These are phyloP conservation scores for Haliclystus octoradiatus DNA, from an alignment of 30 jellyfish, hydroid and myxozoan genomes.

Conservation along the genomic window DNA sequence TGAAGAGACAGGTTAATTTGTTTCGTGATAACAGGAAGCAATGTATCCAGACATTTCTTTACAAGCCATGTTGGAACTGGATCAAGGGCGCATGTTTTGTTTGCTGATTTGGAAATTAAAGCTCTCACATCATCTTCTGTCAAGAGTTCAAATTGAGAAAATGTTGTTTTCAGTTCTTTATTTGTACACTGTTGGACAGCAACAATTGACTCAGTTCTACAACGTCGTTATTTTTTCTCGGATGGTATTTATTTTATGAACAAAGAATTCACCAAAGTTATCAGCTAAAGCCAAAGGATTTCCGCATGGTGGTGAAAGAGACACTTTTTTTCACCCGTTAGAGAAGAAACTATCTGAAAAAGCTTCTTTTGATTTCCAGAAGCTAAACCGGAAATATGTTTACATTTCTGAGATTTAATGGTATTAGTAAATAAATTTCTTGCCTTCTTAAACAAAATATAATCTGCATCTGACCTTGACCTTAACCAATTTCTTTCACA, in stretches of 20 bases:
- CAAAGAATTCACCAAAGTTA: slow-evolving; percentile 22
- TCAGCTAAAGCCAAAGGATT: slow-evolving; percentile 16
- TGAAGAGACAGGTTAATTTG: slow-evolving; percentile 31
- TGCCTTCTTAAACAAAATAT: too few relatives aligned
- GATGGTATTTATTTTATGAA: slow-evolving; percentile 8
- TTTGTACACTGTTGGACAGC: slow-evolving; percentile 12
- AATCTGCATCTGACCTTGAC: slow-evolving; percentile 15
- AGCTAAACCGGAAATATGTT: slow-evolving; percentile 16
- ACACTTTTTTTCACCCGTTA: slow-evolving; percentile 21
- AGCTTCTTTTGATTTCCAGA: slow-evolving; percentile 35
- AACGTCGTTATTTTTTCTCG: slow-evolving; percentile 19
- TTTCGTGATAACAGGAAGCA: slow-evolving; percentile 35
- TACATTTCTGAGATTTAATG: slow-evolving; percentile 15
- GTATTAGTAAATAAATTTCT: too few relatives aligned
- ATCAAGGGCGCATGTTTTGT: slow-evolving; percentile 37
- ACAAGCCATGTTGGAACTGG: slow-evolving; percentile 48
- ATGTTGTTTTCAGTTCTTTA: background rate
- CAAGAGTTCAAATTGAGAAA: slow-evolving; percentile 24
- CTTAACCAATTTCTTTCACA: slow-evolving; percentile 17
- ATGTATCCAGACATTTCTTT: slow-evolving; percentile 23
- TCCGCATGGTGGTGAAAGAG: too few relatives aligned
- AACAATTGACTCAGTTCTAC: slow-evolving; percentile 29
- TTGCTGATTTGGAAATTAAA: slow-evolving; percentile 21
- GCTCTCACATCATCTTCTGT: slow-evolving; percentile 44
- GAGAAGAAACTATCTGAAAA: slow-evolving; percentile 15